These are phyloP conservation scores for Pterostichus niger DNA, from an alignment of 2,888 invertebrate species.

Conservation along the genomic window DNA sequence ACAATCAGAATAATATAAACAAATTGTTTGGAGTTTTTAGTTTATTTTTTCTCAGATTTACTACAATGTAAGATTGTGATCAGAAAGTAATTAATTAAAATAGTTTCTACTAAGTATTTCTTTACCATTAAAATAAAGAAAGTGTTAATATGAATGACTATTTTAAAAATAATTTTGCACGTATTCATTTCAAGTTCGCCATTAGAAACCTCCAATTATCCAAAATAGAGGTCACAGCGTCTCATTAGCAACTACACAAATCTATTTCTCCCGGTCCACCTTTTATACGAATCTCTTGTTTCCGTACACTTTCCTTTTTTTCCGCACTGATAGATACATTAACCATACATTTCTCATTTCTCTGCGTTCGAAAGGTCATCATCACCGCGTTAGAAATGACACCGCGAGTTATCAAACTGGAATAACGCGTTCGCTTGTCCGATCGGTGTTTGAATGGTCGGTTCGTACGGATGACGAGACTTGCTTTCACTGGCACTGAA, in stretches of 20 bases:
- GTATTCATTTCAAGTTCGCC: neutral
- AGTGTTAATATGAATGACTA: constrained; percentile 17
- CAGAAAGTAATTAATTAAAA: constrained; percentile 29
- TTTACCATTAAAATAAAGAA: constrained; percentile 19
- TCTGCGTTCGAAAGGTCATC: constrained; percentile 20
- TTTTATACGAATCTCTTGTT: no score
- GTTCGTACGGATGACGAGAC: neutral
- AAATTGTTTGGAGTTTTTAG: no score
- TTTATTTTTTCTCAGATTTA: no score
- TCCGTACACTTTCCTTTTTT: constrained; percentile 18
- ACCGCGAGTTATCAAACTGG: constrained; percentile 11
- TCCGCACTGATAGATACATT: neutral
- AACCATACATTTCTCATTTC: constrained; percentile 20
- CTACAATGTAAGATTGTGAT: neutral
- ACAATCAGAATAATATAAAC: no score
- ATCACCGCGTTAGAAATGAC: constrained; percentile 15
- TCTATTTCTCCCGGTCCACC: neutral
- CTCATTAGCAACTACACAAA: neutral
- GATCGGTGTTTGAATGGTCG: neutral
- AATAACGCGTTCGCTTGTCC: neutral
- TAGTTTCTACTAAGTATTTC: neutral
- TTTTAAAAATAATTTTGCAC: neutral
- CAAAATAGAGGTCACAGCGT: constrained; percentile 18
- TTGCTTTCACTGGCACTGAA: constrained; percentile 32
- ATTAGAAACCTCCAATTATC: constrained; percentile 15